phyloP scores from a whole-genome alignment of 2,888 invertebrate genomes.

The Rhagonycha lutea region DNA sequence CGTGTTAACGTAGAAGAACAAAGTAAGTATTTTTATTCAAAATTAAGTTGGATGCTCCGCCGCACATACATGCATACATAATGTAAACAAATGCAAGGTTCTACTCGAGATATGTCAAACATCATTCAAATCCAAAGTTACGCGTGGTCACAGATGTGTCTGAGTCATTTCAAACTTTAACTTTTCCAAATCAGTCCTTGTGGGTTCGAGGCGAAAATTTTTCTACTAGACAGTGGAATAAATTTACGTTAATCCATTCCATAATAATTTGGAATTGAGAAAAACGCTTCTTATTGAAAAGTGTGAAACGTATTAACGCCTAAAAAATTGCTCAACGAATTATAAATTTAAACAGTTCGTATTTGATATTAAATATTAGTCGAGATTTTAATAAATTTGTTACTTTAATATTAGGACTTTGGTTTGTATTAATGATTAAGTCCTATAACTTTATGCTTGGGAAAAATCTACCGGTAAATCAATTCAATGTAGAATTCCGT shows the following conservation, averaged over 20 bases:
- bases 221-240: conserved; percentile 7
- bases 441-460: conserved; percentile 11
- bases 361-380: background rate
- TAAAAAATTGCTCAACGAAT: background rate
- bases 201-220: conserved; percentile 31
- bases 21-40: background rate
- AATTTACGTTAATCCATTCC: conserved; percentile 8
- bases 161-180: conserved; percentile 48
- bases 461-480: conserved; percentile 32
- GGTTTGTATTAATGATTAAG: background rate
- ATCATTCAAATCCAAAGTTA: conserved; percentile 40
- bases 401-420: background rate
- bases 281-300: background rate
- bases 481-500: conserved; percentile 36
- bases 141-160: conserved; percentile 46
- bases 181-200: conserved; percentile 47
- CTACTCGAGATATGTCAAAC: conserved; percentile 46
- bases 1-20: background rate
- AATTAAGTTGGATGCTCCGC: background rate
- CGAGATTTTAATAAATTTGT: background rate
- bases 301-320: background rate
- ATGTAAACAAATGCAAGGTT: conserved; percentile 37
- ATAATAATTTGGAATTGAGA: background rate
- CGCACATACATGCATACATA: background rate
- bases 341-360: background rate